Evolutionary conservation across 2,113 vertebrate species (phyloP).

Genomic region (Perognathus longimembris): DNA sequence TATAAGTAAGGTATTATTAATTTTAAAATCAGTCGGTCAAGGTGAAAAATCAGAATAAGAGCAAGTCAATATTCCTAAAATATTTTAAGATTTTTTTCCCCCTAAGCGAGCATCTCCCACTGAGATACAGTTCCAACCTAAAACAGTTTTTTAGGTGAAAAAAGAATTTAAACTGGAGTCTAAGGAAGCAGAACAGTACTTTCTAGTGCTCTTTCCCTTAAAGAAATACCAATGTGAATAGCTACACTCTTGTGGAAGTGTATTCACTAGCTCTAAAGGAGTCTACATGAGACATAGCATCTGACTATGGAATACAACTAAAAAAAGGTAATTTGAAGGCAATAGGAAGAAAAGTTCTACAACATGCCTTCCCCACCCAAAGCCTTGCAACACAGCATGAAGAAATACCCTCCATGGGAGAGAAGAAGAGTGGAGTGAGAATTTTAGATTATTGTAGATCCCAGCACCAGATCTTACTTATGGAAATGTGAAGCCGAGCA

Average conservation of each 20-base stretch:
- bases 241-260: neutral
- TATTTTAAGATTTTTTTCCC: neutral
- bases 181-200: neutral
- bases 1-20: slow-evolving; percentile 24
- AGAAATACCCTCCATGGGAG: neutral
- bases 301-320: neutral
- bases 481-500: too few species aligned
- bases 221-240: neutral
- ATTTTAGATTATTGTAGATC: neutral
- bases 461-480: neutral
- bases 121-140: too few species aligned
- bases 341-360: neutral
- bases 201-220: neutral
- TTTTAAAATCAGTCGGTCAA: slow-evolving; percentile 45
- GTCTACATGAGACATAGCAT: neutral
- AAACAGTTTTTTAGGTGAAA: neutral
- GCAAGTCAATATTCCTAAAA: slow-evolving; percentile 12
- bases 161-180: neutral
- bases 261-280: neutral
- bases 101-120: too few species aligned
- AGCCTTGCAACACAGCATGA: neutral
- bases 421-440: neutral
- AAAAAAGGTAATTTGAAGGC: neutral
- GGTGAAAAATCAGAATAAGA: neutral
- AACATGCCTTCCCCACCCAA: neutral